Evolutionary conservation across 2,797 vertebrate genomes (phyloP).

Genomic region (Zenarchopterus dispar): DNA sequence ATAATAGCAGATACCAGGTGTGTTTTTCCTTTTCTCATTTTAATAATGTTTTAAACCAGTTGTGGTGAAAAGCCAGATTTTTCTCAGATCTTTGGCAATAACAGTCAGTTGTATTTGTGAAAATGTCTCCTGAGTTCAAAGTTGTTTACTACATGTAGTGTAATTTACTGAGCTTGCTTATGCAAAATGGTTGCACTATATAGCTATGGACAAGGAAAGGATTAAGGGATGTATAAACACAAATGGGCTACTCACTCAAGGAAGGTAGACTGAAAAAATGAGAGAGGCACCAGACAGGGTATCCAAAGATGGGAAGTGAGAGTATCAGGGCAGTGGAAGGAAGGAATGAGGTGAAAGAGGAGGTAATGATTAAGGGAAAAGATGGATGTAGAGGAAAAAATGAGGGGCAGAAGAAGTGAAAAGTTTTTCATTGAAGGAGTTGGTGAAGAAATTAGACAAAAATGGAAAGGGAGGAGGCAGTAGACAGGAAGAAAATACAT

Average conservation of each 20-base stretch:
- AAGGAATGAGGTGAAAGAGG: not conserved
- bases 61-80: no score
- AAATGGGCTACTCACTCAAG: not conserved
- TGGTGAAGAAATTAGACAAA: slow-evolving; percentile 2
- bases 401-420: not conserved
- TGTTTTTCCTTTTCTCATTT: no score
- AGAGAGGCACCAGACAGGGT: not conserved
- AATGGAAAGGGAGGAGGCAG: not conserved
- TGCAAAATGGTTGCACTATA: not conserved
- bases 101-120: no score
- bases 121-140: not conserved
- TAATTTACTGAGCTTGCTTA: not conserved
- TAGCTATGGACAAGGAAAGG: not conserved
- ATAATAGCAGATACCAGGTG: no score
- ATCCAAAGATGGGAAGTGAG: no score
- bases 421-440: not conserved
- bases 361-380: not conserved
- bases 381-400: not conserved
- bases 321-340: no score
- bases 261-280: no score
- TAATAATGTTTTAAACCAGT: no score
- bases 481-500: not conserved
- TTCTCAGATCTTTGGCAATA: not conserved
- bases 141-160: not conserved
- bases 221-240: not conserved